A percentile compares a stretch with the other conserved stretches of the same genome.
Conservation (phyloP, 2,113 vertebrate genomes). For the Cottus gobio region DNA sequence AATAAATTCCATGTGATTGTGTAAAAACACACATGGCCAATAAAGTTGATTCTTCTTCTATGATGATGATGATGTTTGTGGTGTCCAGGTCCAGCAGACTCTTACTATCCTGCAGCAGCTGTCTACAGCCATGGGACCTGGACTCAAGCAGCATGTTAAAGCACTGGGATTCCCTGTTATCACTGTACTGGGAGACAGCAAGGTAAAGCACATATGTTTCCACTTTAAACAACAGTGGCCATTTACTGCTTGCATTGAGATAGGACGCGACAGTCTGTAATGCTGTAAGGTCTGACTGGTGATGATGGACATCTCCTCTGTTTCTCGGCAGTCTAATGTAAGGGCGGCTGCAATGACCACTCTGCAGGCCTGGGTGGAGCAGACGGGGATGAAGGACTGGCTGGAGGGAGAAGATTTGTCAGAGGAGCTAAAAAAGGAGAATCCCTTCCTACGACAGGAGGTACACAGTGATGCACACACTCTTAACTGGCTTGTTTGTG, state of each 20-base stretch:
- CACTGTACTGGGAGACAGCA: slow-evolving; percentile 96
- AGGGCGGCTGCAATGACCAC: slow-evolving; percentile 91
- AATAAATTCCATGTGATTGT: too few species aligned
- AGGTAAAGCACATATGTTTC: slow-evolving; percentile 81
- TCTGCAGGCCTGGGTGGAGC: slow-evolving; percentile 94
- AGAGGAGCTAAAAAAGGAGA: slow-evolving; percentile 97
- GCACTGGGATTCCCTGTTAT: slow-evolving; percentile 91
- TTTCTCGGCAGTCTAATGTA: slow-evolving; percentile 85
- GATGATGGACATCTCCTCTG: not conserved
- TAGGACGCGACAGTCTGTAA: too few species aligned
- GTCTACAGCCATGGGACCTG: slow-evolving; percentile 92
- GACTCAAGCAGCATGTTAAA: slow-evolving; percentile 94
- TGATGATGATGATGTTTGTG: too few species aligned
- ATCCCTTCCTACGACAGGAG: slow-evolving; percentile 97
- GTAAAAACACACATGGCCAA: too few species aligned
- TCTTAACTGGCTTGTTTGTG: not conserved
- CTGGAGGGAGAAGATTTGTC: slow-evolving; percentile 96
- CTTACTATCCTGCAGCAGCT: slow-evolving; percentile 93
- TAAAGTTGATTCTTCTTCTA: too few species aligned
- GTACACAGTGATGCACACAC: slow-evolving; percentile 65
- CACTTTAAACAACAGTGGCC: not conserved
- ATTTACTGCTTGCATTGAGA: not conserved
- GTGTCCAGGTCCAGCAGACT: slow-evolving; percentile 92
- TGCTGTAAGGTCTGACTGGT: too few species aligned
- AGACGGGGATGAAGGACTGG: slow-evolving; percentile 99